Evolutionary conservation across 2,888 invertebrate species (phyloP).

Genomic region (Ametastegia equiseti): DNA sequence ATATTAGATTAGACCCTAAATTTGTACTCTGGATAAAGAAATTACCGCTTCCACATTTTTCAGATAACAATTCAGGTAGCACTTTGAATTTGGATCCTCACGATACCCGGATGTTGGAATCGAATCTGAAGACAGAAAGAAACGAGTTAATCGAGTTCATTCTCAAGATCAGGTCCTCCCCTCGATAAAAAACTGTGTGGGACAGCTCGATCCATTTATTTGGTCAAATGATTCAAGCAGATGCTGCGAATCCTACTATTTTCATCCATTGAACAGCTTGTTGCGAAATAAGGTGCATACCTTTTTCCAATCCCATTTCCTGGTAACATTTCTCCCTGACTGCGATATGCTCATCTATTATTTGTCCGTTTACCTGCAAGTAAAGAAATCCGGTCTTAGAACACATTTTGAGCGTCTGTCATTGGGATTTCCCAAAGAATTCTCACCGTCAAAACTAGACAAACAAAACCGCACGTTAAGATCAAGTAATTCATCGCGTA

Average conservation of each 20-base stretch:
- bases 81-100: slow-evolving; percentile 46
- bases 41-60: slow-evolving; percentile 49
- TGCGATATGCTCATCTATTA: neutral
- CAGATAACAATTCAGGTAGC: slow-evolving; percentile 53
- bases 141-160: neutral
- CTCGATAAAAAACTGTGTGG: too few relatives aligned
- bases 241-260: neutral
- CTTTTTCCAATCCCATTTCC: slow-evolving; percentile 48
- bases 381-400: slow-evolving; percentile 2
- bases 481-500: neutral
- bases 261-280: neutral
- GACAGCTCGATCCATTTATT: too few relatives aligned
- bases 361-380: slow-evolving; percentile 35
- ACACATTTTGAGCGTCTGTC: neutral
- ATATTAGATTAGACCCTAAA: neutral
- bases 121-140: slow-evolving; percentile 45
- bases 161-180: neutral
- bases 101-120: slow-evolving; percentile 29
- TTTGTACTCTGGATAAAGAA: neutral
- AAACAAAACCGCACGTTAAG: neutral
- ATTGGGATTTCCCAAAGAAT: neutral
- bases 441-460: neutral
- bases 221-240: neutral
- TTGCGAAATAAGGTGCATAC: slow-evolving; percentile 26
- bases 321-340: slow-evolving; percentile 49